phyloP scores from a whole-genome alignment of 2,113 vertebrate genomes.

The Callipepla californica region DNA sequence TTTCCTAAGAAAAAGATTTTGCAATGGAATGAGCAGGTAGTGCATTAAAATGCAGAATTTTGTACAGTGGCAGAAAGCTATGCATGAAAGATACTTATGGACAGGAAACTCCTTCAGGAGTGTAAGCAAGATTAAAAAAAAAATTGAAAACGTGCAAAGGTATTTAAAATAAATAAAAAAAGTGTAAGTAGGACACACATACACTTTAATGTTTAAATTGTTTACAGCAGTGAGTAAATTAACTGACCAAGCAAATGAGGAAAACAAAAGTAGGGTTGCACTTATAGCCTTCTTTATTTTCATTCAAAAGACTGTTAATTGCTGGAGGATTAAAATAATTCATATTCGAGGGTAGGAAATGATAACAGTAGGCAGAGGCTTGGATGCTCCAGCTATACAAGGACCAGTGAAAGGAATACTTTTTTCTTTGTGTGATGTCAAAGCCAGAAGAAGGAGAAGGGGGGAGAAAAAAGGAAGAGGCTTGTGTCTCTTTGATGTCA shows the following conservation, averaged over 20 bases:
- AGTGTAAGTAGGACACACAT: background rate
- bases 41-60: slow-evolving; percentile 61
- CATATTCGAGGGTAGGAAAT: slow-evolving; percentile 25
- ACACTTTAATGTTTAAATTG: slow-evolving; percentile 17
- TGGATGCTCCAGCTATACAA: slow-evolving; percentile 6
- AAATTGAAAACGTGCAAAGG: background rate
- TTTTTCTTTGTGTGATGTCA: slow-evolving; percentile 45
- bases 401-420: slow-evolving; percentile 55
- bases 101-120: background rate
- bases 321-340: slow-evolving; percentile 70
- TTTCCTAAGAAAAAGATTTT: slow-evolving; percentile 4
- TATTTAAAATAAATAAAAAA: background rate
- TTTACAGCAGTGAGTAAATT: background rate
- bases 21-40: slow-evolving; percentile 61
- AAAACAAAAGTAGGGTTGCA: slow-evolving; percentile 52
- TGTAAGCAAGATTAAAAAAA: background rate
- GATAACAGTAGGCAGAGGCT: slow-evolving; percentile 20
- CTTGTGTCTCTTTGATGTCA: slow-evolving; percentile 58
- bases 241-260: slow-evolving; percentile 53
- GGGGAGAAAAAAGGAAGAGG: background rate
- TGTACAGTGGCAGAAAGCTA: background rate
- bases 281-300: slow-evolving; percentile 29
- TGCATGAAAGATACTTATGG: background rate
- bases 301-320: slow-evolving; percentile 49
- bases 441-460: background rate